Evolutionary conservation across 1,140 invertebrate species (phyloP).

Genomic region (Drosophila persimilis): DNA sequence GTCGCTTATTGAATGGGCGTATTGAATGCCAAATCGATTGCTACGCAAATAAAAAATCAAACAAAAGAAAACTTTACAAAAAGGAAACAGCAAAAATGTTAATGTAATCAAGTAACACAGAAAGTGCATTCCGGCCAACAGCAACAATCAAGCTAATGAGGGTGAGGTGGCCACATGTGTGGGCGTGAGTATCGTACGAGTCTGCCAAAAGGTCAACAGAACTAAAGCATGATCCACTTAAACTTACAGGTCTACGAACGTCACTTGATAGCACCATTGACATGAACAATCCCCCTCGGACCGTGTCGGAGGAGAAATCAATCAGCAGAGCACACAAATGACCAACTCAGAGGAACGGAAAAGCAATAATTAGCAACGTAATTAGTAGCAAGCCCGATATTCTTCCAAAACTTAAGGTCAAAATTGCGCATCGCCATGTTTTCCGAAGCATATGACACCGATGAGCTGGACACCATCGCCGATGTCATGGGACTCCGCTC

Average conservation of each 20-base stretch:
- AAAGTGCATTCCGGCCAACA: too few species aligned
- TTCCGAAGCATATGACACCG: slow-evolving; percentile 83
- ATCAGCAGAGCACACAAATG: slow-evolving; percentile 10
- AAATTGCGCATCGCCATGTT: slow-evolving; percentile 81
- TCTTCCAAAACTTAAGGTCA: slow-evolving; percentile 14
- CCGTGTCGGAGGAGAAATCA: background rate
- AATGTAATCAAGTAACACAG: background rate
- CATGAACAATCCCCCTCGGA: background rate
- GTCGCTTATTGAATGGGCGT: slow-evolving; percentile 1
- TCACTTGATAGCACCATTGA: background rate
- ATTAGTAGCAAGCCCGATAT: background rate
- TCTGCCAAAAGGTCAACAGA: slow-evolving; percentile 37
- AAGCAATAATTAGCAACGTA: slow-evolving; percentile 66
- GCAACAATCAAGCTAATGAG: background rate
- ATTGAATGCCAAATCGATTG: slow-evolving; percentile 36
- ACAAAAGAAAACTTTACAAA: slow-evolving; percentile 10
- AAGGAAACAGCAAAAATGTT: slow-evolving; percentile 1
- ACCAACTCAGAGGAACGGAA: slow-evolving; percentile 36
- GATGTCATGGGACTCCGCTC: slow-evolving; percentile 86
- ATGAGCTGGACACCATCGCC: slow-evolving; percentile 87
- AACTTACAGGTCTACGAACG: slow-evolving; percentile 26
- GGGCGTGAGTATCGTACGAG: slow-evolving; percentile 27
- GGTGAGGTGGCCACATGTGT: slow-evolving; percentile 4
- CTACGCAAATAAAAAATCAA: slow-evolving; percentile 38
- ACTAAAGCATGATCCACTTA: background rate